Percentiles rank a stretch among this genome's conserved stretches.
phyloP scores from a whole-genome alignment of 2,113 vertebrate species.

The Oreochromis niloticus region DNA sequence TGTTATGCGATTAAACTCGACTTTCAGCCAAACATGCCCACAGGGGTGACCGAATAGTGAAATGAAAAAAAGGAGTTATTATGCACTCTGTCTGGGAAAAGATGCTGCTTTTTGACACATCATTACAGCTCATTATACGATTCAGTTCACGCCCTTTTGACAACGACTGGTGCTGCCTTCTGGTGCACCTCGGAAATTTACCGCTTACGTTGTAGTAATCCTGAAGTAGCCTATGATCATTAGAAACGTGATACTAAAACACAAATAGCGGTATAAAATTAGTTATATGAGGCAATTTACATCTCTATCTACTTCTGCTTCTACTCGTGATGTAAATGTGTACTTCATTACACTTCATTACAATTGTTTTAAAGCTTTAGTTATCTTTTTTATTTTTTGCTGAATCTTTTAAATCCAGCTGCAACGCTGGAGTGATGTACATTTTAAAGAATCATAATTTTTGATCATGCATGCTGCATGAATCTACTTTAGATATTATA shows the following conservation, averaged over 20 bases:
- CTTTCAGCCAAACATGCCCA: not conserved
- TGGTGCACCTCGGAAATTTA: not conserved
- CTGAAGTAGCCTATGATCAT: not conserved
- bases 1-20: not conserved
- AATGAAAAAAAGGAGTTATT: not conserved
- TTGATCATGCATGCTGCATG: not conserved
- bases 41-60: not conserved
- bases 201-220: rapidly evolving
- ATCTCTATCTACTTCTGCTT: not conserved
- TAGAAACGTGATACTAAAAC: not conserved
- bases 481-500: not conserved
- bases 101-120: conserved; percentile 20
- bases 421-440: not conserved
- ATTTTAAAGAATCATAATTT: not conserved
- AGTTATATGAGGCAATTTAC: not conserved
- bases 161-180: conserved; percentile 11
- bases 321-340: not conserved
- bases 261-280: not conserved
- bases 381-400: not conserved
- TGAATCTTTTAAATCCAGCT: not conserved
- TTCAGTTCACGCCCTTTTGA: conserved; percentile 49
- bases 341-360: not conserved
- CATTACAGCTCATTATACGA: conserved; percentile 3
- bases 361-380: not conserved
- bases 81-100: not conserved